Percentiles rank a stretch among this genome's conserved stretches.
phyloP scores from a whole-genome alignment of 2,113 vertebrate genomes.

The Callithrix jacchus region DNA sequence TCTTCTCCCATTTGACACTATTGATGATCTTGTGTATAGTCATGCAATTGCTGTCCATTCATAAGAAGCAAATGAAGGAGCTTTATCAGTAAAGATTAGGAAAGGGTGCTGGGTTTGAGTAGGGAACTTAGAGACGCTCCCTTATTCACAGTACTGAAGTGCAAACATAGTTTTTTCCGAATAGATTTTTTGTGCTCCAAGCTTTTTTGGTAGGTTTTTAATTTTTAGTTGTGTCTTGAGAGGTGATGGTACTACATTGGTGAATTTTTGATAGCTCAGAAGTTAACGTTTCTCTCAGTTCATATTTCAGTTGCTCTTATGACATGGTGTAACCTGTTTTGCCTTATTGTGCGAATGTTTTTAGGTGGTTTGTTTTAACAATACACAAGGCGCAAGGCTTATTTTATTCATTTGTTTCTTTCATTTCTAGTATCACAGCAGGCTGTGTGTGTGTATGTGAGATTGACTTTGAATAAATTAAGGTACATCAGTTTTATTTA shows the following conservation, averaged over 20 bases:
- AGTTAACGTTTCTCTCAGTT: not conserved
- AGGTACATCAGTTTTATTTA: not conserved
- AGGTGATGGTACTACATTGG: not conserved
- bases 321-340: not conserved
- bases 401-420: not conserved
- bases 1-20: not conserved
- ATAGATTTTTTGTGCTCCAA: not conserved
- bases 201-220: not conserved
- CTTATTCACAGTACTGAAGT: not conserved
- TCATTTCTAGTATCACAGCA: not conserved
- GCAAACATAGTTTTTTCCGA: not conserved
- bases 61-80: fast-evolving
- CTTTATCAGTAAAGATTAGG: too few relatives aligned
- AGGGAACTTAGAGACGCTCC: not conserved
- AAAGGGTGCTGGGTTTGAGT: not conserved
- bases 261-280: not conserved
- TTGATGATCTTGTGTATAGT: not conserved
- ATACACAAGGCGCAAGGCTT: not conserved
- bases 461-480: not conserved
- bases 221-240: not conserved
- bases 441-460: not conserved
- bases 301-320: not conserved
- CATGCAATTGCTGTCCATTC: not conserved
- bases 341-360: not conserved
- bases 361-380: not conserved